Evolutionary conservation across 2,888 invertebrate genomes (phyloP).

Genomic region (Phytoseiulus persimilis): DNA sequence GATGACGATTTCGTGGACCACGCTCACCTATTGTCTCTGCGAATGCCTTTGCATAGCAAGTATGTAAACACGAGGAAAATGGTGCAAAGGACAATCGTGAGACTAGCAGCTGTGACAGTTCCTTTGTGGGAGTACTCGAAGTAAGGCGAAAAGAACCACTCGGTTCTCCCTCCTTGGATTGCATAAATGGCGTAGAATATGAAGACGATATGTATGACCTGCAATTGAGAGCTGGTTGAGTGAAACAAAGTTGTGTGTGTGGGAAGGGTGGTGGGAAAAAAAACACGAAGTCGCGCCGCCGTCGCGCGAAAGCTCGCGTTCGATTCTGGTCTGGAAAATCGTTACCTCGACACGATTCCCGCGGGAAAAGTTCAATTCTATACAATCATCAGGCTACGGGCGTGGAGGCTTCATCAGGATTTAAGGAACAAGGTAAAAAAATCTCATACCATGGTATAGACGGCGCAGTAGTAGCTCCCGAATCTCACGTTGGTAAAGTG

Average conservation of each 20-base stretch:
- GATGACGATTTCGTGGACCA: background rate
- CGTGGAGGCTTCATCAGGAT: background rate
- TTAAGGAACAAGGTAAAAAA: background rate
- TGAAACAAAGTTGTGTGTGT: too few relatives aligned
- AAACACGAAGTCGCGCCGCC: too few relatives aligned
- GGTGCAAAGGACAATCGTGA: conserved; percentile 47
- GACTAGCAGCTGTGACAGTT: conserved; percentile 41
- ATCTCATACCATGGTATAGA: conserved; percentile 60
- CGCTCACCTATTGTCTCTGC: conserved; percentile 47
- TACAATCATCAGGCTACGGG: background rate
- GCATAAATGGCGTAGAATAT: conserved; percentile 68
- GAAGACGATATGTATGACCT: conserved; percentile 64
- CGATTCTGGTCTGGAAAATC: too few relatives aligned
- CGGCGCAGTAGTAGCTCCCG: conserved; percentile 56
- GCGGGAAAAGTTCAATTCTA: too few relatives aligned
- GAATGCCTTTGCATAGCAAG: conserved; percentile 60
- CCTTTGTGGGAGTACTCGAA: conserved; percentile 58
- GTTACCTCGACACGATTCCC: too few relatives aligned
- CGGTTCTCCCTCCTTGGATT: conserved; percentile 76
- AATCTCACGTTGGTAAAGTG: conserved; percentile 43
- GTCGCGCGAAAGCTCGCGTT: too few relatives aligned
- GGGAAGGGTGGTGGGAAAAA: too few relatives aligned
- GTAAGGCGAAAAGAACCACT: conserved; percentile 75
- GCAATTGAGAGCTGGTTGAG: conserved; percentile 43
- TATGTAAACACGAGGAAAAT: conserved; percentile 56